Evolutionary conservation across 2,113 vertebrate genomes (phyloP).

Genomic region (Numida meleagris): DNA sequence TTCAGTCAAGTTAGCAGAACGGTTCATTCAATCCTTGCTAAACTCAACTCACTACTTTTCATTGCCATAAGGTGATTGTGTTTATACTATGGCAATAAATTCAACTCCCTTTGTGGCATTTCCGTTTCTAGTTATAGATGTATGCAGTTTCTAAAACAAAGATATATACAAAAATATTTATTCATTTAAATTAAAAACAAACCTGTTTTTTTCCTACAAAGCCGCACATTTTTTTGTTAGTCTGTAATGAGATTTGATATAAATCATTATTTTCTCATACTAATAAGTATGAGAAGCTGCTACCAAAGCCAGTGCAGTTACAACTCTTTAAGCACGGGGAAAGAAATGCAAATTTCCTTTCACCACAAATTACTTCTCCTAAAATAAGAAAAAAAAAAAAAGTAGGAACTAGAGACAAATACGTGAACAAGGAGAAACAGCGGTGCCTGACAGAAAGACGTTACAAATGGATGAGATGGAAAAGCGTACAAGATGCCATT

Average conservation of each 20-base stretch:
- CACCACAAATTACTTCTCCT: background rate
- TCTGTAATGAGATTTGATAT: background rate
- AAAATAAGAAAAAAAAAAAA: too few species aligned
- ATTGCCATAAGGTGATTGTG: background rate
- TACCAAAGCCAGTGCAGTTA: background rate
- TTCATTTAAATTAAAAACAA: background rate
- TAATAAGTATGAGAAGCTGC: background rate
- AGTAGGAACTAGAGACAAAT: background rate
- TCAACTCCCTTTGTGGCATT: background rate
- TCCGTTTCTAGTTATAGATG: background rate
- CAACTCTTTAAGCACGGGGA: background rate
- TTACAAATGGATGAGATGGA: background rate
- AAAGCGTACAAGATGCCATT: background rate
- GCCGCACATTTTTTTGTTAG: background rate
- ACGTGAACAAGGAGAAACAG: background rate
- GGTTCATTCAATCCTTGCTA: background rate
- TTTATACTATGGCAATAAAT: background rate
- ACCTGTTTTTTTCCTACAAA: background rate
- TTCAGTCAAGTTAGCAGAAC: background rate
- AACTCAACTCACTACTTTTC: background rate
- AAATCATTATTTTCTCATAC: background rate
- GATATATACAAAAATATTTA: background rate
- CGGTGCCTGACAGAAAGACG: background rate
- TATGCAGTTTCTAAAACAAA: background rate
- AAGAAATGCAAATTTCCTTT: background rate